Percentiles rank a stretch among this genome's conserved stretches.
Conservation (phyloP, 1,140 invertebrate genomes). For the Pseudomyrmex dendroicus region DNA sequence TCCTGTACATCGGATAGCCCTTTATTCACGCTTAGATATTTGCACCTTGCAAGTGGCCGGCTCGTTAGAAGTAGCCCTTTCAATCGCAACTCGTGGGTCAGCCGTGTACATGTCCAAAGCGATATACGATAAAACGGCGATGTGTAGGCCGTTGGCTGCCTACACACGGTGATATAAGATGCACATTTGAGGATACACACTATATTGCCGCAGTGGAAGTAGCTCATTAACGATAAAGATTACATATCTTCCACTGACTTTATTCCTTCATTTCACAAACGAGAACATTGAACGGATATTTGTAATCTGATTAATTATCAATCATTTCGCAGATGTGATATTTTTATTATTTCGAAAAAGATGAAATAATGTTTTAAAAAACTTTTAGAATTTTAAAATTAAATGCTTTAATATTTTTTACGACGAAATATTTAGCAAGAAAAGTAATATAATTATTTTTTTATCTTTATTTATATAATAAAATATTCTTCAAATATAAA, state of each 20-base stretch:
- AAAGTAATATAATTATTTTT: background rate
- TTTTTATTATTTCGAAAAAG: background rate
- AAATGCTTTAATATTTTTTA: background rate
- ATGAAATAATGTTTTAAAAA: background rate
- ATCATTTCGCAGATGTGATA: background rate
- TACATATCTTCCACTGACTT: background rate
- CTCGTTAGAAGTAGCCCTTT: constrained; percentile 32
- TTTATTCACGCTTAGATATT: constrained; percentile 39
- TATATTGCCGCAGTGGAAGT: background rate
- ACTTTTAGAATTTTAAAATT: background rate
- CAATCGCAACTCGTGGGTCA: background rate
- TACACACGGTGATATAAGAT: background rate
- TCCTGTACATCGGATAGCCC: background rate
- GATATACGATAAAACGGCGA: constrained; percentile 4
- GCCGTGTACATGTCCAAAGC: constrained; percentile 18
- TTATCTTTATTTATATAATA: background rate
- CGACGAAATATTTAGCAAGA: background rate
- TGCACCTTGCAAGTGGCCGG: background rate
- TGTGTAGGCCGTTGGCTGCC: background rate
- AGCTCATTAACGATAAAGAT: constrained; percentile 19
- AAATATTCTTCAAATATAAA: background rate
- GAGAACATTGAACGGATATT: background rate
- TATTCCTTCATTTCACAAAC: background rate
- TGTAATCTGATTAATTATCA: constrained; percentile 15
- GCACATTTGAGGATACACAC: background rate